Base-by-base conservation (phyloP, 2,888 invertebrate species). In the Oscheius sp. region DNA sequence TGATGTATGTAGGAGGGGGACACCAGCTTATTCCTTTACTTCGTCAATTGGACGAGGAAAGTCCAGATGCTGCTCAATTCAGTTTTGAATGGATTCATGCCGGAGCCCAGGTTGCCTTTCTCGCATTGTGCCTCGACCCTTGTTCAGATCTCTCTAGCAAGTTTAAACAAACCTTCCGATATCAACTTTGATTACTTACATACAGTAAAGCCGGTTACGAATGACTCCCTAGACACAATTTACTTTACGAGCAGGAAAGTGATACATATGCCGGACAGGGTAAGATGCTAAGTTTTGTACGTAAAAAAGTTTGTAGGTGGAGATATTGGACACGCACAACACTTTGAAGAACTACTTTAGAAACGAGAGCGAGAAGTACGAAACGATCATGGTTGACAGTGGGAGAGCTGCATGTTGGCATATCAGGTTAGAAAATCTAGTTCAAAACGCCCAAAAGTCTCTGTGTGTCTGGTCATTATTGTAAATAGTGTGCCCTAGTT, bases 321-420 rank as follows among this genome's bases (percentile, higher is more conserved):
- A 68, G 42, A 53, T 55, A 11, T 21, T 68, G n/a, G 68, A 68
- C 55, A 55, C 53, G 21, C 68, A 68, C 37, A 53, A 68, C 42
- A 53, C 68, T 4, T 37, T 68, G 37, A 53, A 35, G 2, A 68
- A 68, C 35, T 9, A 53, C 5, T 21, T 37, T 13, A 68, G 21
- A 42, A 53, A 68, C 55, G n/a, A 55, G 32, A 13, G 21, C 11
- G 13, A 32, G 53, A n/a, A n/a, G 7, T 63, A 48, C 48, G 63
- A 63, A 48, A 63, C 21, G 9, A 47, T 63, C 21, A 48, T n/a
- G 63, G 50, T 63, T 5, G 63, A 63, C 29, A n/a, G 13, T 47
- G 33, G 48, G n/a, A 63, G 33, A 21, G 63, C 63, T 7, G 33
- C 32, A 11, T 63, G 63, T 50, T 48, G n/a, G 10, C 63, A 63